phyloP scores from a whole-genome alignment of 2,888 invertebrate genomes.

The Tetropium fuscum region DNA sequence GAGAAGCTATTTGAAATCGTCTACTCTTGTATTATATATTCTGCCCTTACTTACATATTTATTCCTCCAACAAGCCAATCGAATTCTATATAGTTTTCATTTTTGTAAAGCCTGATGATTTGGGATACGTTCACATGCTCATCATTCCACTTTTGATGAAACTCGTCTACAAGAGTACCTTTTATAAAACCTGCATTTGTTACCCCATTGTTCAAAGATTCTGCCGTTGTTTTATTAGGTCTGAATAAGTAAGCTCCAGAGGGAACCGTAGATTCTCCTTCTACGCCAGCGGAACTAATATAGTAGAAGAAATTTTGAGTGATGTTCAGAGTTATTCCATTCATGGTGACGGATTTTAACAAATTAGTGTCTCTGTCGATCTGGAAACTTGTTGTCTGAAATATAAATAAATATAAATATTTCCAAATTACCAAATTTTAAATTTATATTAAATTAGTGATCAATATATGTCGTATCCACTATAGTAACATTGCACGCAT shows the following conservation, averaged over 20 bases:
- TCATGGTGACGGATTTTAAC: conserved; percentile 32
- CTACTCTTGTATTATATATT: no score
- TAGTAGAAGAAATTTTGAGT: conserved; percentile 41
- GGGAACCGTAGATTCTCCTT: conserved; percentile 67
- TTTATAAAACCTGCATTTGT: conserved; percentile 5
- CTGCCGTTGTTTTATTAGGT: conserved; percentile 62
- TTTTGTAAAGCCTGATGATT: conserved; percentile 75
- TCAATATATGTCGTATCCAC: not conserved
- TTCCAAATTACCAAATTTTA: not conserved
- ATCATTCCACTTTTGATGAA: conserved; percentile 71
- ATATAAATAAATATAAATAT: not conserved
- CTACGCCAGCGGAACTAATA: conserved; percentile 75
- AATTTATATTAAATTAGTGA: not conserved
- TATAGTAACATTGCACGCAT: no score
- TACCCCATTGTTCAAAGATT: conserved; percentile 1
- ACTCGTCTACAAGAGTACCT: conserved; percentile 51
- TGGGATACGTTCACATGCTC: conserved; percentile 74
- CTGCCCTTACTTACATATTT: conserved; percentile 67
- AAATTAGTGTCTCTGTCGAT: conserved; percentile 63
- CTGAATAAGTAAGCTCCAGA: conserved; percentile 95
- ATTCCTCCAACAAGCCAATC: conserved; percentile 85
- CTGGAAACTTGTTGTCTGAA: conserved; percentile 61
- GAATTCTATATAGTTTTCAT: conserved; percentile 72
- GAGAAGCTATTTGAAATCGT: no score
- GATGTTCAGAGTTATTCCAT: conserved; percentile 30